Percentiles rank a stretch among this genome's conserved stretches.
These are phyloP conservation scores for Mesorhabditis spiculigera DNA, from an alignment of 2,888 invertebrate genomes.

Conservation along the genomic window DNA sequence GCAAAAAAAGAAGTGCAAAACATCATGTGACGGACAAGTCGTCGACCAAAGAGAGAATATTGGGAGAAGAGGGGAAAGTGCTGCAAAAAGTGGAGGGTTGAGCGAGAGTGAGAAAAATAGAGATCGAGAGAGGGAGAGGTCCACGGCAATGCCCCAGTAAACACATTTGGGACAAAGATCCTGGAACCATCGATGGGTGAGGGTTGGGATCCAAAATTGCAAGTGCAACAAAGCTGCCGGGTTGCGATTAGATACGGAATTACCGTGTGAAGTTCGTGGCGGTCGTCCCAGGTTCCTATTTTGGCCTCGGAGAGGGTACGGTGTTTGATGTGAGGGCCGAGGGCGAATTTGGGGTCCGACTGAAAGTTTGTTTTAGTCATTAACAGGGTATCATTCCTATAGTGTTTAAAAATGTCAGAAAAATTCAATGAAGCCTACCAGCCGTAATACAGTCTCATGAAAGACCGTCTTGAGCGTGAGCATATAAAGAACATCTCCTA, in stretches of 20 bases:
- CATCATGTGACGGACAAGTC: background rate
- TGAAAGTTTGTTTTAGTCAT: conserved; percentile 13
- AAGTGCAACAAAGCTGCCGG: too few species aligned
- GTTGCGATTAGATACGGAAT: too few species aligned
- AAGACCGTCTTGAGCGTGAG: conserved; percentile 45
- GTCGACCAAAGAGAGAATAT: background rate
- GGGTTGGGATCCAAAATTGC: too few species aligned
- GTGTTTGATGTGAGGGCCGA: conserved; percentile 44
- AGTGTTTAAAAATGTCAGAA: background rate
- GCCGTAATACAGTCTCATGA: conserved; percentile 46
- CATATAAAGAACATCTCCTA: conserved; percentile 39
- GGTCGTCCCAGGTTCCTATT: conserved; percentile 48
- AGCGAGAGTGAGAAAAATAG: background rate
- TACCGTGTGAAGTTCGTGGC: conserved; percentile 21
- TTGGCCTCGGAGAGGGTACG: conserved; percentile 40
- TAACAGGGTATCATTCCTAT: background rate
- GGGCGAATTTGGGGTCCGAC: conserved; percentile 43
- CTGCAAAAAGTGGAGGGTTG: too few species aligned
- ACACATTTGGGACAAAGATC: too few species aligned
- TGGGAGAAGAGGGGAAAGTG: background rate
- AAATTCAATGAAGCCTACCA: conserved; percentile 18
- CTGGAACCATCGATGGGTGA: too few species aligned
- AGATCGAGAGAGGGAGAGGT: background rate
- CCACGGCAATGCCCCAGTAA: background rate
- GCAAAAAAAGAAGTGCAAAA: background rate